Evolutionary conservation across 2,797 vertebrate species (phyloP).

Genomic region (Decapterus maruadsi): DNA sequence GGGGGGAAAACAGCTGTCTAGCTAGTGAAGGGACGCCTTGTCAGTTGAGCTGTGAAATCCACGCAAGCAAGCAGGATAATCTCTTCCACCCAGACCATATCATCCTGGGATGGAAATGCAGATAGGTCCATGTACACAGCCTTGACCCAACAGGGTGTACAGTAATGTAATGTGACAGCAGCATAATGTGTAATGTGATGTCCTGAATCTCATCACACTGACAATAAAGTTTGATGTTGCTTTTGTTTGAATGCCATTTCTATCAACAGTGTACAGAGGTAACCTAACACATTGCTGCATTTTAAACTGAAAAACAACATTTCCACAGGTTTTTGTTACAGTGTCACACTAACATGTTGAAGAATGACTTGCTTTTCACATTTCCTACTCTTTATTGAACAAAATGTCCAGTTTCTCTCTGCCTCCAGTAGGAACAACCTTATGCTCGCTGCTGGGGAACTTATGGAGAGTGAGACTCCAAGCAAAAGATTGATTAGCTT

Average conservation of each 20-base stretch:
- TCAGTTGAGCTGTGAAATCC: constrained; percentile 79
- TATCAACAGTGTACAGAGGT: neutral
- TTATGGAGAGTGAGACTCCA: neutral
- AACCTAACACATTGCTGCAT: neutral
- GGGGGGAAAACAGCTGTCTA: constrained; percentile 70
- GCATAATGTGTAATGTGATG: constrained; percentile 32
- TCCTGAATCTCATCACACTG: constrained; percentile 35
- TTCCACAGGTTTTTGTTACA: constrained; percentile 4
- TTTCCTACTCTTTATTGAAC: neutral
- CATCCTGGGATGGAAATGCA: constrained; percentile 58
- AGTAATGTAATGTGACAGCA: constrained; percentile 53
- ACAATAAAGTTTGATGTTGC: constrained; percentile 20
- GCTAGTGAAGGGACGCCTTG: constrained; percentile 65
- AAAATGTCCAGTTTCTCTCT: constrained; percentile 4
- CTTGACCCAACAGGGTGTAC: constrained; percentile 44
- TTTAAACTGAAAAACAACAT: neutral
- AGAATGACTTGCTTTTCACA: neutral
- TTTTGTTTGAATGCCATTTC: constrained; percentile 38
- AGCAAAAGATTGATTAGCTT: constrained; percentile 26
- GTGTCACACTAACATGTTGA: neutral
- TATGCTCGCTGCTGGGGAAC: neutral
- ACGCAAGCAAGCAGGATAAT: constrained; percentile 76
- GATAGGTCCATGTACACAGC: constrained; percentile 44
- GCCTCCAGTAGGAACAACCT: neutral
- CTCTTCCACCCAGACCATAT: constrained; percentile 68